Evolutionary conservation across 1,140 invertebrate genomes (phyloP), one percentile per base, ranked within the genome.

Genomic region (Acromyrmex heyeri): DNA sequence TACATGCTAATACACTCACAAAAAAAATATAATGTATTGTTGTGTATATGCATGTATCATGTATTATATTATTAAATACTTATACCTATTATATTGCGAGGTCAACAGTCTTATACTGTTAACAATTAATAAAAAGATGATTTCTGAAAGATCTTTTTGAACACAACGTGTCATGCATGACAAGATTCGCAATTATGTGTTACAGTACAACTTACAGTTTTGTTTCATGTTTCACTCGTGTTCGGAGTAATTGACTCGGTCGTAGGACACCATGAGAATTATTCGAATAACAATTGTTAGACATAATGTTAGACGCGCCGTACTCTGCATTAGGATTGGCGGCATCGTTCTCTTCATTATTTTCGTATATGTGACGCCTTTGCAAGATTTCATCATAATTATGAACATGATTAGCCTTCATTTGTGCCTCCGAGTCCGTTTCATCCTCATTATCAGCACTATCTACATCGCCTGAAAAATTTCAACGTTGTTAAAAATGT

Each of bases 401-500:
- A 44, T 62, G 62, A 24, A 38, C 57, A 34, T 91, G 85, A 67
- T 79, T 82, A n/a, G 86, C 69, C 24, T 91, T 92, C 12, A 81
- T 76, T 69, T 91, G 92, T 5, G 93, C 76, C 57, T 95, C 94
- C 1, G 92, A 93, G 57, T 95, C 95, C 0, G 94, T 95, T 86
- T 95, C 95, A 4, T 97, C 96, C 85, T 96, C 96, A 81, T 96
- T 96, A 89, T 97, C 96, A 6, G 96, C 96, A 87, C 96, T 97
- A 92, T 97, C 96, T 50, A 97, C 96, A 91, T 97, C 97, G 59
- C 96, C 96, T 96, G 76, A 7, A 90, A 64, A 50, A 69, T 57
- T 3, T 27, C 3, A 38, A 16, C 4, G 3, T 50, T 44, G 72
- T 57, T n/a, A 67, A 73, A 57, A 53, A 14, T 30, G 21, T 24